A percentile compares a stretch with the other conserved stretches of the same genome.
phyloP scores from a whole-genome alignment of 1,140 invertebrate genomes.

The Meloidogyne exigua region DNA sequence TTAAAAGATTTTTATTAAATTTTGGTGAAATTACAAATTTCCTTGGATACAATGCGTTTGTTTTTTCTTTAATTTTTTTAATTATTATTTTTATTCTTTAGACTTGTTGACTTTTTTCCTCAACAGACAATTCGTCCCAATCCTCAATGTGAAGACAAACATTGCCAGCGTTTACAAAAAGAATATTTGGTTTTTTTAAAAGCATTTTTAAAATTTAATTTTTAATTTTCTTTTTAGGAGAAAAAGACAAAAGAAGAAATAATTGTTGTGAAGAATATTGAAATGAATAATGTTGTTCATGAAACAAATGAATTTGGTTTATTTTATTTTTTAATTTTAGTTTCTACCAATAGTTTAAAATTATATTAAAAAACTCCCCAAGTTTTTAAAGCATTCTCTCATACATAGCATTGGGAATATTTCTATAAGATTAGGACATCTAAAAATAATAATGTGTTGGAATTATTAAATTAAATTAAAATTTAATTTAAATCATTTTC shows the following conservation, averaged over 20 bases:
- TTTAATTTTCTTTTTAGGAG: constrained; percentile 50
- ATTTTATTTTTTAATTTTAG: constrained; percentile 28
- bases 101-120: constrained; percentile 89
- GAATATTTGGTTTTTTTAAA: constrained; percentile 68
- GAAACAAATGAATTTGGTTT: constrained; percentile 89
- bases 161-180: constrained; percentile 76
- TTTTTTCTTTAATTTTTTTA: background rate
- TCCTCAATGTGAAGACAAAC: constrained; percentile 80
- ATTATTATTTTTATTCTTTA: background rate
- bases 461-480: no score
- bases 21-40: constrained; percentile 88
- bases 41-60: constrained; percentile 85
- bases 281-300: constrained; percentile 72
- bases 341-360: no score
- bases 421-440: no score
- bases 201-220: background rate
- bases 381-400: no score
- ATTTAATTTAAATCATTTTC: no score
- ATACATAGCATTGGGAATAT: no score
- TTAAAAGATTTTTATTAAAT: constrained; percentile 75
- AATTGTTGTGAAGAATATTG: constrained; percentile 63
- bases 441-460: no score
- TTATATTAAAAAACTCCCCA: no score
- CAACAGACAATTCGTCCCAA: constrained; percentile 88
- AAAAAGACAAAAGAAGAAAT: constrained; percentile 44